Percentiles rank a stretch among this genome's conserved stretches.
Evolutionary conservation across 2,888 invertebrate genomes (phyloP).

Genomic region (Acrobasis consociella): DNA sequence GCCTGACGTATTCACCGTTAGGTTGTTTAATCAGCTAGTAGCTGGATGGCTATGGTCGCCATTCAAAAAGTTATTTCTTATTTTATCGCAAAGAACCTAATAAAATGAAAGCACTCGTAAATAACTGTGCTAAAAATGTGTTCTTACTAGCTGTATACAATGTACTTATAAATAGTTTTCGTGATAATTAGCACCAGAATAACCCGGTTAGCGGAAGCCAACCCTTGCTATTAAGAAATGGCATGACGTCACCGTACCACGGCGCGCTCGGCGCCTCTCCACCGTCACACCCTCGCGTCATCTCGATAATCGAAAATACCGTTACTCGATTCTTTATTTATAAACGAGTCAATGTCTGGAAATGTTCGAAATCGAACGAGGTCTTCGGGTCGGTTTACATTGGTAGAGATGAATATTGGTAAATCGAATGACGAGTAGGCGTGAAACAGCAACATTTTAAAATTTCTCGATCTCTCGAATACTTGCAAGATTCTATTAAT

Average conservation of each 20-base stretch:
- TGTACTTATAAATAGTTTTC: not conserved
- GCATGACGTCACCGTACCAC: constrained; percentile 44
- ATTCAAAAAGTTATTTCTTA: too few relatives aligned
- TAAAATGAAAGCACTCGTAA: too few relatives aligned
- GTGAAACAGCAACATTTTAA: not conserved
- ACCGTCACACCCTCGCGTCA: constrained; percentile 45
- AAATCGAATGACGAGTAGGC: not conserved
- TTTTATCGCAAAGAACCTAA: too few relatives aligned
- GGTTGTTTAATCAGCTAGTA: too few relatives aligned
- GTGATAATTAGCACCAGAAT: constrained; percentile 7
- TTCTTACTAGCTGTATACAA: constrained; percentile 27
- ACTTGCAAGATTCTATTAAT: too few relatives aligned
- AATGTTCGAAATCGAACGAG: constrained; percentile 34
- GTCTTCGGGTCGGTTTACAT: constrained; percentile 1
- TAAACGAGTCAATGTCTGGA: constrained; percentile 48
- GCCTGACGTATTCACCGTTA: too few relatives aligned
- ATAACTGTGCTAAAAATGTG: too few relatives aligned
- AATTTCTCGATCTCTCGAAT: not conserved
- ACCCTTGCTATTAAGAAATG: constrained; percentile 35
- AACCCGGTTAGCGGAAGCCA: constrained; percentile 13
- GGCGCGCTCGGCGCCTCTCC: constrained; percentile 37
- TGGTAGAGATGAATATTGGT: not conserved
- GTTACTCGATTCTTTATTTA: constrained; percentile 53
- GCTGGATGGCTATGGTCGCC: too few relatives aligned
- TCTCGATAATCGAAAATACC: constrained; percentile 52